phyloP scores from a whole-genome alignment of 1,140 invertebrate genomes.

The Macrostomum lignano region DNA sequence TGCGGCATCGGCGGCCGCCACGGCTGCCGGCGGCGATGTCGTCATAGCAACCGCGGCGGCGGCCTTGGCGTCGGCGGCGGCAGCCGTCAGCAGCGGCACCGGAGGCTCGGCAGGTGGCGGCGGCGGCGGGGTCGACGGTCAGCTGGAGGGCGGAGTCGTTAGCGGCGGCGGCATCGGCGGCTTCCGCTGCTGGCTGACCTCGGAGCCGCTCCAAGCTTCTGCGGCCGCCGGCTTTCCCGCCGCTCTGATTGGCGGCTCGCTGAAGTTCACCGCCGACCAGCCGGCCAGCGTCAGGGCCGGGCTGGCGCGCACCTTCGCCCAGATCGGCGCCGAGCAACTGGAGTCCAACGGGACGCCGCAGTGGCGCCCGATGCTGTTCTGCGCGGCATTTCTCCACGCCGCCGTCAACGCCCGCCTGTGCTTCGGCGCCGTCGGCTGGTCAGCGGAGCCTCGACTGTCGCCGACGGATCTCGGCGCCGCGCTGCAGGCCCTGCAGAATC shows the following conservation, averaged over 20 bases:
- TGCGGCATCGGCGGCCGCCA: too few species aligned
- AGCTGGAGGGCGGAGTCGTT: too few species aligned
- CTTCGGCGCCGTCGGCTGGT: constrained; percentile 80
- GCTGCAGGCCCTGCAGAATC: constrained; percentile 80
- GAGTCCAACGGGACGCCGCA: constrained; percentile 64
- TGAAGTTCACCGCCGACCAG: constrained; percentile 52
- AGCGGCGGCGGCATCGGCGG: too few species aligned
- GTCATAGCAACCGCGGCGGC: too few species aligned
- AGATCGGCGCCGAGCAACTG: constrained; percentile 59
- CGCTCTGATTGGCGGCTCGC: constrained; percentile 49
- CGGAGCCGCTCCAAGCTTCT: too few species aligned
- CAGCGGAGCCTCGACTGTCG: constrained; percentile 83
- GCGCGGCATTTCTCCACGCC: constrained; percentile 50
- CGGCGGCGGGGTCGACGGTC: too few species aligned
- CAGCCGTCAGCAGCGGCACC: too few species aligned
- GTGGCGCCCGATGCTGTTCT: constrained; percentile 75
- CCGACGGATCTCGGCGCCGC: constrained; percentile 77
- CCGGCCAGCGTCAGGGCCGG: constrained; percentile 26
- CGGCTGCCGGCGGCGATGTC: too few species aligned
- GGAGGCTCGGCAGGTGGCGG: too few species aligned
- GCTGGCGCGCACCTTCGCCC: constrained; percentile 31
- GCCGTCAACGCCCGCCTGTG: constrained; percentile 47
- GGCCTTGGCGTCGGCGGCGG: too few species aligned
- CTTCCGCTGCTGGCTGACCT: too few species aligned
- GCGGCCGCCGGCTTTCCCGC: too few species aligned